Conservation (phyloP, 2,888 invertebrate species). For the Ditylenchus weischeri region DNA sequence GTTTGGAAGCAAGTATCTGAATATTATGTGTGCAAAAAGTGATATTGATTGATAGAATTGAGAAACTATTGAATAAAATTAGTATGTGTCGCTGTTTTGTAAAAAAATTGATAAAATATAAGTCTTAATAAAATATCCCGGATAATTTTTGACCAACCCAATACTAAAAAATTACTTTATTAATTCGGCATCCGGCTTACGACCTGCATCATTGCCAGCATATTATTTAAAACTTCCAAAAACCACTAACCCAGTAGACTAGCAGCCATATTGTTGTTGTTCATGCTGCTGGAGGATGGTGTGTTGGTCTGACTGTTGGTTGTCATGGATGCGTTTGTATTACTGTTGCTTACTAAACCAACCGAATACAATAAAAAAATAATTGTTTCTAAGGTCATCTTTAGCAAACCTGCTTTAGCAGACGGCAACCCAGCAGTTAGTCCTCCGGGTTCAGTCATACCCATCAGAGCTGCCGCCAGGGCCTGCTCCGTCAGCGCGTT, state of each 20-base stretch:
- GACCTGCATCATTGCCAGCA: conserved; percentile 3
- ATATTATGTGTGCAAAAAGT: too few species aligned
- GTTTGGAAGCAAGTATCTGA: too few species aligned
- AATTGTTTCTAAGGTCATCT: too few species aligned
- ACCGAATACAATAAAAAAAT: too few species aligned
- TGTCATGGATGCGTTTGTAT: neutral
- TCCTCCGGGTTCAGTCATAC: conserved; percentile 4
- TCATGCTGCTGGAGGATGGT: neutral
- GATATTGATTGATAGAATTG: too few species aligned
- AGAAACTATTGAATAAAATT: too few species aligned
- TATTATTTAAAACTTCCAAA: neutral
- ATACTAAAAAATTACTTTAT: neutral
- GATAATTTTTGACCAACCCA: too few species aligned
- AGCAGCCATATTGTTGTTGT: conserved; percentile 10
- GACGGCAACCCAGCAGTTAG: conserved; percentile 6
- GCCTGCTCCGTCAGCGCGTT: neutral
- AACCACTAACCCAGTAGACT: conserved; percentile 1
- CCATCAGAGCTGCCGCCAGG: conserved; percentile 16
- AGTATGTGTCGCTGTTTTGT: too few species aligned
- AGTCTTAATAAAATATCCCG: too few species aligned
- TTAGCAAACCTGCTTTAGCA: neutral
- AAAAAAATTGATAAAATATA: too few species aligned
- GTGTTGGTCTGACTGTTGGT: conserved; percentile 1
- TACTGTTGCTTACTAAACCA: neutral
- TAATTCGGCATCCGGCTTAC: neutral